Evolutionary conservation across 2,888 invertebrate species (phyloP).

Genomic region (Tholera decimalis): DNA sequence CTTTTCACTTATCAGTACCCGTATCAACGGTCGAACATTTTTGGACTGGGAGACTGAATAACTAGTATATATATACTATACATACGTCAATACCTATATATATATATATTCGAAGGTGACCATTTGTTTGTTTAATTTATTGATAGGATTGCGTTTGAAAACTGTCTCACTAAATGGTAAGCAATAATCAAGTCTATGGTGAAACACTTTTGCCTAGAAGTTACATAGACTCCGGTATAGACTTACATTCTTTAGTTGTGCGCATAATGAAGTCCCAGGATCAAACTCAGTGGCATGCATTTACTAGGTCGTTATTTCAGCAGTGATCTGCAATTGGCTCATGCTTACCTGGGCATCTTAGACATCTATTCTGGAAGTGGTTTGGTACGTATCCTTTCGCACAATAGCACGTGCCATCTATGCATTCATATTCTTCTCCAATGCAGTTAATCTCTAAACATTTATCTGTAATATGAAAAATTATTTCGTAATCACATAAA

Average conservation of each 20-base stretch:
- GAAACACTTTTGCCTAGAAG: background rate
- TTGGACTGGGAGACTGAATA: background rate
- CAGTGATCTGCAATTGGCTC: no score
- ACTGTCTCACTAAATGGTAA: no score
- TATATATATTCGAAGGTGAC: no score
- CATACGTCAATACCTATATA: background rate
- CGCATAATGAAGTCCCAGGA: background rate
- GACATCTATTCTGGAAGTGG: conserved; percentile 77
- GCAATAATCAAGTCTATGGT: no score
- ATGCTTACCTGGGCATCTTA: conserved; percentile 85
- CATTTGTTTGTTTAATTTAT: no score
- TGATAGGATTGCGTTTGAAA: no score
- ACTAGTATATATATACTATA: background rate
- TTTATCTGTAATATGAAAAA: conserved; percentile 66
- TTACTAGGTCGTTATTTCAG: background rate
- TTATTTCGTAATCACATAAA: background rate
- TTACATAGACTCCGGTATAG: background rate
- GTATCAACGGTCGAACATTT: conserved; percentile 20
- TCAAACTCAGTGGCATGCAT: background rate
- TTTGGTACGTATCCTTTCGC: conserved; percentile 81
- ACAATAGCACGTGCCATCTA: conserved; percentile 83
- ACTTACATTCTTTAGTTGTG: background rate
- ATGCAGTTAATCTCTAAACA: conserved; percentile 77
- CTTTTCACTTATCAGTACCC: conserved; percentile 26
- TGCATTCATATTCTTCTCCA: conserved; percentile 81